These are phyloP conservation scores for Drosophila flavopinicola DNA, from an alignment of 2,888 invertebrate species.

Conservation along the genomic window DNA sequence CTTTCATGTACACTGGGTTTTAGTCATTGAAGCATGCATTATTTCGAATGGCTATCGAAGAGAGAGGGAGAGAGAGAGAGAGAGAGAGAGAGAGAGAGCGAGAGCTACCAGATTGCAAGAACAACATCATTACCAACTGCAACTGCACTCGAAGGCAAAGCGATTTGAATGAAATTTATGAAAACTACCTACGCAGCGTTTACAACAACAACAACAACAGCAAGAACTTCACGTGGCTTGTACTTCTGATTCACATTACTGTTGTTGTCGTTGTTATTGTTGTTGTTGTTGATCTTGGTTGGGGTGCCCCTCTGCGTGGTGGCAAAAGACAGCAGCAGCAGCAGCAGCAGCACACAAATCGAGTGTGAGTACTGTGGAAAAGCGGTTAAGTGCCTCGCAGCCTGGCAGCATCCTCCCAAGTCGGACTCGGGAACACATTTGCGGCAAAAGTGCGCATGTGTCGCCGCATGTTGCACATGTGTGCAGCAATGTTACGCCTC, in stretches of 20 bases:
- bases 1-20: too few relatives aligned
- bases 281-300: conserved; percentile 43
- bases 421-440: conserved; percentile 65
- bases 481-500: conserved; percentile 55
- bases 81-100: too few relatives aligned
- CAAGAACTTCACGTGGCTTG: conserved; percentile 59
- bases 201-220: conserved; percentile 33
- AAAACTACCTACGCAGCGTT: conserved; percentile 74
- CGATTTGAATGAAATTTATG: conserved; percentile 68
- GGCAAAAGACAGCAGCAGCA: conserved; percentile 22
- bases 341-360: background rate
- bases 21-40: too few relatives aligned
- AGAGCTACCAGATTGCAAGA: background rate
- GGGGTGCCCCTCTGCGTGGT: conserved; percentile 72
- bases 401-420: conserved; percentile 31
- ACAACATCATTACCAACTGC: conserved; percentile 1
- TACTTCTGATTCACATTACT: conserved; percentile 4
- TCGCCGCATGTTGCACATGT: conserved; percentile 79
- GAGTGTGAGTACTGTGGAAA: conserved; percentile 22
- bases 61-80: too few relatives aligned
- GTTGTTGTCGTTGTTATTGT: conserved; percentile 14
- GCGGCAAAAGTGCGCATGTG: conserved; percentile 41
- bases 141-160: conserved; percentile 14
- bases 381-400: conserved; percentile 48
- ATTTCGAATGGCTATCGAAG: too few relatives aligned